These are phyloP conservation scores for Parelbella ahira DNA, from an alignment of 2,888 invertebrate species.

Conservation along the genomic window DNA sequence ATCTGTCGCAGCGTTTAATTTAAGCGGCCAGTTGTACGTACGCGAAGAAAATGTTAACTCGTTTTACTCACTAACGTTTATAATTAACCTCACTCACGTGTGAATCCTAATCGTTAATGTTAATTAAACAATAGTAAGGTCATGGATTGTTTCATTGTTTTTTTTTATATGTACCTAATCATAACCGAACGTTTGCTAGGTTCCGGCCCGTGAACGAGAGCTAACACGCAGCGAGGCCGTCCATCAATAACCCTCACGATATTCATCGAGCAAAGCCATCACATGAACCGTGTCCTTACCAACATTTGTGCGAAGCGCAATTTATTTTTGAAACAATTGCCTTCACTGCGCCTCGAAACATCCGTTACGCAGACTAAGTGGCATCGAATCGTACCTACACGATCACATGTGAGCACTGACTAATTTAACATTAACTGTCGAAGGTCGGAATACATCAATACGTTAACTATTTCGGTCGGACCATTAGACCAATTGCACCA, in stretches of 20 bases:
- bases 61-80: slow-evolving; percentile 16
- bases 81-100: slow-evolving; percentile 37
- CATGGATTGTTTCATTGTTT: slow-evolving; percentile 65
- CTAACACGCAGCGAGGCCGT: slow-evolving; percentile 26
- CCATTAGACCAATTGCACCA: no score
- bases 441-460: slow-evolving; percentile 54
- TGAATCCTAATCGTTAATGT: slow-evolving; percentile 46
- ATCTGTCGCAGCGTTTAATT: slow-evolving; percentile 16
- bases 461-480: neutral
- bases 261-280: slow-evolving; percentile 30
- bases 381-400: slow-evolving; percentile 25
- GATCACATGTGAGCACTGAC: slow-evolving; percentile 38
- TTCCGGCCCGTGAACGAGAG: slow-evolving; percentile 29
- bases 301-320: slow-evolving; percentile 12
- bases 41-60: slow-evolving; percentile 10
- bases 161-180: slow-evolving; percentile 38
- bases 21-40: neutral
- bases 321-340: slow-evolving; percentile 24
- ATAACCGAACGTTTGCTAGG: slow-evolving; percentile 32
- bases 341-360: slow-evolving; percentile 23
- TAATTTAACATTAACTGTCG: slow-evolving; percentile 45
- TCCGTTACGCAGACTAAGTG: slow-evolving; percentile 18
- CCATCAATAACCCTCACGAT: slow-evolving; percentile 31
- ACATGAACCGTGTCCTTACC: slow-evolving; percentile 25
- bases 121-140: slow-evolving; percentile 63